Percentiles rank a stretch among this genome's conserved stretches.
Conservation (phyloP, 2,888 invertebrate genomes). For the Harpalus rufipes region DNA sequence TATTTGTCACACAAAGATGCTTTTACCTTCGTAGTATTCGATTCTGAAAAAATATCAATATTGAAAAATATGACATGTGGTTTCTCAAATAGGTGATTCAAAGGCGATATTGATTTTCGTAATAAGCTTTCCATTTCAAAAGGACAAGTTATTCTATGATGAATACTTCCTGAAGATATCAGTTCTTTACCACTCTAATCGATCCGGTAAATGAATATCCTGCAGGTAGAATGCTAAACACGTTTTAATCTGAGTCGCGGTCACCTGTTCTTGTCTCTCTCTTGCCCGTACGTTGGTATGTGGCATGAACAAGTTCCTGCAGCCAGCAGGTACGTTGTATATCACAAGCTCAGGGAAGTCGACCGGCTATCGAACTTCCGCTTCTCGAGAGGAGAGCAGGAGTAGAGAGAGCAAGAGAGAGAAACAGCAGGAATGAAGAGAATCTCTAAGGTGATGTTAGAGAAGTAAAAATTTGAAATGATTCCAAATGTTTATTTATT, state of each 20-base stretch:
- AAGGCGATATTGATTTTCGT: no score
- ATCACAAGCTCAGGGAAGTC: conserved; percentile 36
- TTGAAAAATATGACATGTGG: no score
- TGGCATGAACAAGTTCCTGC: background rate
- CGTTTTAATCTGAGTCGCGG: conserved; percentile 29
- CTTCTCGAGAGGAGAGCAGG: conserved; percentile 15
- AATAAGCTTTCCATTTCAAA: no score
- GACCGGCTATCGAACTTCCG: conserved; percentile 59
- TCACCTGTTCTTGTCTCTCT: background rate
- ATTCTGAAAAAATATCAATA: no score
- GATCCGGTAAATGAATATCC: conserved; percentile 48
- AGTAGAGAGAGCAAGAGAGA: background rate
- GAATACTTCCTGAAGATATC: background rate
- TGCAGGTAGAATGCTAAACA: conserved; percentile 57
- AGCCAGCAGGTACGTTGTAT: conserved; percentile 34
- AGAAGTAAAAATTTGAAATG: no score
- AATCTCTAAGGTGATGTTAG: no score
- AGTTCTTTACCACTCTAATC: background rate
- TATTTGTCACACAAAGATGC: no score
- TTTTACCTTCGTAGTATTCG: no score
- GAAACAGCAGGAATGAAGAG: background rate
- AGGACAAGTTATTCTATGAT: no score
- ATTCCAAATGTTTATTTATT: no score
- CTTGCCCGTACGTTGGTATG: background rate
- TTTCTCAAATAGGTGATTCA: no score